These are phyloP conservation scores for Marronus borbonicus DNA, from an alignment of 2,888 invertebrate species.

Conservation along the genomic window DNA sequence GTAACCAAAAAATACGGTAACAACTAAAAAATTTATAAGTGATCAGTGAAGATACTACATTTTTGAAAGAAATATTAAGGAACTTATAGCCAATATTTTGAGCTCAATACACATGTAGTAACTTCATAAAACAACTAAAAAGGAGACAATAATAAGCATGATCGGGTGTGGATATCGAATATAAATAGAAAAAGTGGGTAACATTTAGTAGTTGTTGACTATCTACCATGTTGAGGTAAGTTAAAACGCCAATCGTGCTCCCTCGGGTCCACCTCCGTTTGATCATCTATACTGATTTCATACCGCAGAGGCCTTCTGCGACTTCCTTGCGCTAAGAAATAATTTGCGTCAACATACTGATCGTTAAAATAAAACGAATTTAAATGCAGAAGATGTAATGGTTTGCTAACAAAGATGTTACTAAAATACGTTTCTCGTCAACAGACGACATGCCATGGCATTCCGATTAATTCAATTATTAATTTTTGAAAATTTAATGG, in stretches of 20 bases:
- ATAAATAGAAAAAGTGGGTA: conserved; percentile 32
- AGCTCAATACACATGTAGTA: conserved; percentile 21
- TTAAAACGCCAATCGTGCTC: conserved; percentile 74
- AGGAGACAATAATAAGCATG: conserved; percentile 40
- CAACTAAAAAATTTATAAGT: not conserved
- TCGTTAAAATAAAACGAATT: conserved; percentile 20
- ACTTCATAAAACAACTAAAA: conserved; percentile 18
- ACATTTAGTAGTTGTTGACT: conserved; percentile 56
- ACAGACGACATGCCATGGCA: conserved; percentile 6
- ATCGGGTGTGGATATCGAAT: conserved; percentile 37
- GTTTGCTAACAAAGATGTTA: not conserved
- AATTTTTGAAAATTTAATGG: not conserved
- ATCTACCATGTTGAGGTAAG: conserved; percentile 70
- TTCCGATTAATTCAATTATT: not conserved
- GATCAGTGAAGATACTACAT: conserved; percentile 9
- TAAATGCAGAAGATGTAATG: not conserved
- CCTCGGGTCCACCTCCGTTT: conserved; percentile 72
- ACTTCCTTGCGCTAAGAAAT: conserved; percentile 65
- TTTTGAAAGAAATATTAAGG: not conserved
- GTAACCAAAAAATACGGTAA: not conserved
- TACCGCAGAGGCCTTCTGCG: conserved; percentile 70
- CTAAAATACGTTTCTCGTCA: not conserved
- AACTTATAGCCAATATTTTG: not conserved
- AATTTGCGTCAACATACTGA: conserved; percentile 40
- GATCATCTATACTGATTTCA: conserved; percentile 74